Evolutionary conservation across 2,888 invertebrate species (phyloP), one percentile per base, ranked within the genome.

Genomic region (Eristalinus aeneus): DNA sequence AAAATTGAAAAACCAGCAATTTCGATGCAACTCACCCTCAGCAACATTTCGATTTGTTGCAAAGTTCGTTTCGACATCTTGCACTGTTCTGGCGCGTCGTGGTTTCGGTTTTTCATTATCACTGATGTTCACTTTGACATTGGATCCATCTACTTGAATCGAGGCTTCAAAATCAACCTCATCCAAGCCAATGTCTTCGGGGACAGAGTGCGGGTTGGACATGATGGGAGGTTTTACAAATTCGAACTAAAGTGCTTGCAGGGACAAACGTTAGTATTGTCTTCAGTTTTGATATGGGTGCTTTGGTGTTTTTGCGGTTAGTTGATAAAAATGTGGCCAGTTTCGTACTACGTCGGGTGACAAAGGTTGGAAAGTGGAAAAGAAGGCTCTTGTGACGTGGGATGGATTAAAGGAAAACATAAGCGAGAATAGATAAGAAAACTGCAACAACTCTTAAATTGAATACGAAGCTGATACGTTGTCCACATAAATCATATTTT

Each of bases 21-120:
- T 6, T 60, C 16, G 46, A 46, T 11, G 5, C 27, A 3, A 27
- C 27, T 23, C 46, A 90, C 92, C 92, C 86, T 92, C 92, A 2
- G 92, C 92, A 4, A 91, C 89, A 88, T 91, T 92, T 88, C 91
- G 91, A 61, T 90, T 92, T 1, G 89, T 89, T 2, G 91, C 91
- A 88, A 90, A 92, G 11, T 39, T 68, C 9, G n/a, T 8, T 9
- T 16, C 16, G 1, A 8, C 46, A 8, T 46, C 46, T n/a, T 8
- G 1, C 9, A 6, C 46, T 8, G 16, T 1, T n/a, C 8, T 6
- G 8, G 16, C 46, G 46, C 16, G n/a, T 46, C 46, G 5, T 1
- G 16, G 16, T 46, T 8, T 46, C 16, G 16, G 16, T 46, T 46
- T 23, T 16, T 58, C 36, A 46, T 20, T 65, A 2, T 65, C 39